Evolutionary conservation across 2,888 invertebrate species (phyloP).

Genomic region (Argyresthia albistria): DNA sequence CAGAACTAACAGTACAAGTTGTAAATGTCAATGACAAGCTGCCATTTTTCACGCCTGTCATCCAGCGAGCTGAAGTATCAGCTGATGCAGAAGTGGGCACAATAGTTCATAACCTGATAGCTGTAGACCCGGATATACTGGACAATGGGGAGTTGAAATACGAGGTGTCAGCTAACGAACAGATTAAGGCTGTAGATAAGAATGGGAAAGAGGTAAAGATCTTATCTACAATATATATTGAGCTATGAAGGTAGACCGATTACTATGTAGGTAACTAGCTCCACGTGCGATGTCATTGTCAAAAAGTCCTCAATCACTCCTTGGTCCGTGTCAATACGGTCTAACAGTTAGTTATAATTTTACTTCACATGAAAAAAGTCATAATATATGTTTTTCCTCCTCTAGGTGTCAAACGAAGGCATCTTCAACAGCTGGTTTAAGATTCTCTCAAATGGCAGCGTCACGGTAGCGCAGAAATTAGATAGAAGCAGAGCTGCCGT

Average conservation of each 20-base stretch:
- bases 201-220: constrained; percentile 82
- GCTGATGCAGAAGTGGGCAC: constrained; percentile 84
- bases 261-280: too few species aligned
- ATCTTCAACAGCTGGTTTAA: constrained; percentile 55
- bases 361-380: too few species aligned
- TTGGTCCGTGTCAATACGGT: too few species aligned
- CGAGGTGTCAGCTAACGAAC: constrained; percentile 75
- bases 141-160: constrained; percentile 78
- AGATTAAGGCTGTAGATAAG: constrained; percentile 85
- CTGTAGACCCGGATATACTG: constrained; percentile 85
- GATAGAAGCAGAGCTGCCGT: constrained; percentile 80
- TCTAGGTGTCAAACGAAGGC: constrained; percentile 50
- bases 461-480: constrained; percentile 75
- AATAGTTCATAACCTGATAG: constrained; percentile 79
- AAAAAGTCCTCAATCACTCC: too few species aligned
- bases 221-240: not conserved
- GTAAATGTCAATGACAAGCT: constrained; percentile 91
- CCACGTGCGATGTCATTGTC: too few species aligned
- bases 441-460: constrained; percentile 51
- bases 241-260: too few species aligned
- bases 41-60: constrained; percentile 85
- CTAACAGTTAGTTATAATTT: too few species aligned
- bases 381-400: not conserved
- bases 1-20: constrained; percentile 83
- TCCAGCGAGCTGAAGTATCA: constrained; percentile 84